Base-by-base conservation (phyloP, 2,797 vertebrate genomes). In the Poecilia wingei region DNA sequence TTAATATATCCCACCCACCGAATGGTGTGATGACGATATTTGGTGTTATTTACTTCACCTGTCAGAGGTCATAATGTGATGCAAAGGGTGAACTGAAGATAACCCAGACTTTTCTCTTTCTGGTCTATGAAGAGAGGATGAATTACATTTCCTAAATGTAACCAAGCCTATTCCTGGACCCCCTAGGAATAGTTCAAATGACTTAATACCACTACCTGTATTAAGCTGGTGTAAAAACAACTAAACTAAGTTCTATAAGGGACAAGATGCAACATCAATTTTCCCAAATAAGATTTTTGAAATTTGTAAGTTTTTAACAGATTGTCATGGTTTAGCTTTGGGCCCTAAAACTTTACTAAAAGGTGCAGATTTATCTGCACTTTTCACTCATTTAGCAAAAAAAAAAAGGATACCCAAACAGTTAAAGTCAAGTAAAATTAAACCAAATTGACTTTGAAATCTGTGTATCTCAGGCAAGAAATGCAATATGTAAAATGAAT, bases 111-210 rank as follows among this genome's bases (percentile, higher is more conserved):
- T 59, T 28, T 59, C 57, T 31, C 28, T 33, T 31, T 14, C 13
- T 61, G 57, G n/a, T 3, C 1, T n/a, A 4, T 59, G 55, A 59
- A 59, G n/a, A 57, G 55, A 57, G 25, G 55, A 53, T 53, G 22
- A 53, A 22, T n/a, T n/a, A n/a, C 53, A 55, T 57, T 57, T 57
- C n/a, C n/a, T 59, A 59, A 59, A 59, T 59, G n/a, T 59, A 59
- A 13, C 55, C 10, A 57, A 59, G 55, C 12, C 12, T 31, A 14
- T 59, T 13, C 31, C 14, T 61, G 31, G 31, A 18, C n/a, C 13
- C 28, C 36, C 36, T 39, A 39, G 36, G 36, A 39, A 39, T 39
- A 39, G 36, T 39, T 39, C 36, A 39, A 39, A 39, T 31, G 31
- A 31, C 31, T 31, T 31, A 31, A 31, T 31, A 31, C 31, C 31